These are phyloP conservation scores for Platycercus adscitus DNA, from an alignment of 2,113 vertebrate species.

Conservation along the genomic window DNA sequence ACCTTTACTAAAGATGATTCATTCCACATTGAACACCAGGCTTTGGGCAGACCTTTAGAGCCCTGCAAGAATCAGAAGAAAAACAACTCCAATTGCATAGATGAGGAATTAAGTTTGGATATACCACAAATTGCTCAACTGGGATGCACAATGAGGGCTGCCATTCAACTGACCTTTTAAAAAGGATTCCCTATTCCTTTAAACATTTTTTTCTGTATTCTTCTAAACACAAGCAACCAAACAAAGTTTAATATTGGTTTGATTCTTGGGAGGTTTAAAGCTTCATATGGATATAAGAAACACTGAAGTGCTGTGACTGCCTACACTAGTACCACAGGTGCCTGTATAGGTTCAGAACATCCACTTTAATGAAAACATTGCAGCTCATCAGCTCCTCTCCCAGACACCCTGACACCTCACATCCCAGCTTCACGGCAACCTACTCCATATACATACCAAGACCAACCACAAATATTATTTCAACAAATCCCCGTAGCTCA, in stretches of 20 bases:
- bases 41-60: neutral
- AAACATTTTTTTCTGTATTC: neutral
- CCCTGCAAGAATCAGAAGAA: neutral
- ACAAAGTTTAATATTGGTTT: neutral
- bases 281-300: neutral
- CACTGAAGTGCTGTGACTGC: neutral
- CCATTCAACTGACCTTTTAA: neutral
- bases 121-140: neutral
- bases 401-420: neutral
- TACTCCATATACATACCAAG: neutral
- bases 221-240: neutral
- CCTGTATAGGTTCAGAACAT: neutral
- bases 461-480: neutral
- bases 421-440: neutral
- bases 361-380: neutral
- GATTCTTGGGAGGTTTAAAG: neutral
- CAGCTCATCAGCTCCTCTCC: neutral
- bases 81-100: neutral
- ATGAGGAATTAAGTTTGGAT: neutral
- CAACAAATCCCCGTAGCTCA: neutral
- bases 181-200: neutral
- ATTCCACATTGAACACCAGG: neutral
- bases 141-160: neutral
- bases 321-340: neutral
- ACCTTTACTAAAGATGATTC: neutral